Base-by-base conservation (phyloP, 92 coral and sea anemone species). In the Parazoanthus swiftii region DNA sequence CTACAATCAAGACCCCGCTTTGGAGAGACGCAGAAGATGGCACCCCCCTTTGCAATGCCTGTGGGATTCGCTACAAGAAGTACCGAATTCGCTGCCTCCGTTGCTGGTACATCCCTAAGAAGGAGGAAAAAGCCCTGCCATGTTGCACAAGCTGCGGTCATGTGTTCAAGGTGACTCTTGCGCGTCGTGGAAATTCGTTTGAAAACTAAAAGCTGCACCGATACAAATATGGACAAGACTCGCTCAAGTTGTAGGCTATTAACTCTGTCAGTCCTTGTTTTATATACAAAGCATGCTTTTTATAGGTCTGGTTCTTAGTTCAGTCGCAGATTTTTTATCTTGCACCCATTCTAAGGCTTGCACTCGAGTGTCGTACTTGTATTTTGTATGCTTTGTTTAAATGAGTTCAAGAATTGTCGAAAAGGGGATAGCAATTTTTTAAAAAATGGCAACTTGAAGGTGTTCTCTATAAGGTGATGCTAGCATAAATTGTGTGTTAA, bases 1-100 rank as follows among this genome's bases (percentile, higher is more conserved):
- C 98, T 25, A 91, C 95, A 39, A 72, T 88, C n/a, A 97, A 95
- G 91, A 97, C 99, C 6, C 99, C 99, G 29, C 90, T 97, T 26
- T 97, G 99, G 99, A 92, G 99, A 51, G 99, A 97, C 81, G 99
- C 99, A 3, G 99, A 97, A 58, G 99, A 97, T 86, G 99, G 99
- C 8, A 97, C 99, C 35, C 99, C 98, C n/a, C 89, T 97, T 11
- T 97, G 99, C 90, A 97, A 97, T 71, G 99, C 99, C 68, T 97
- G 99, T 90, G 99, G 99, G 39, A 97, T 97, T 83, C 87, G 99
- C 77, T 97, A 97, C 88, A 97, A 97, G 89, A 97, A 97, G 88
- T 97, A 97, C 94, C 91, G 98, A 25, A 92, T 97, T 66, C 95
- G 99, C 21, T 97, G 99, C 81, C 88, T 93, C 21, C 93, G 93